Percentiles rank a stretch among this genome's conserved stretches.
These are phyloP conservation scores for Lates japonicus DNA, from an alignment of 2,797 vertebrate species.

Conservation along the genomic window DNA sequence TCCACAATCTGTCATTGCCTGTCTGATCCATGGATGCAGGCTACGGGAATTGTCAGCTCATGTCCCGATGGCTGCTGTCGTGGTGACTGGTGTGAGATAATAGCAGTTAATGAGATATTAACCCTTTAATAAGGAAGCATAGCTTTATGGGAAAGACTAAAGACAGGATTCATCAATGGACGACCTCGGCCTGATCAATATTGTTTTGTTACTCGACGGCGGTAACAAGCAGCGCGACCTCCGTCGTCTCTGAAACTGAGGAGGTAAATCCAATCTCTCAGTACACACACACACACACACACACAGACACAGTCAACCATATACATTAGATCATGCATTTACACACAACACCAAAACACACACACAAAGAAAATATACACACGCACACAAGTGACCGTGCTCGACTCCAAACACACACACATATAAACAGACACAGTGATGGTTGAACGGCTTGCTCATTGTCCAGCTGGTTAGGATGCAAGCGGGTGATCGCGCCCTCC, in stretches of 20 bases:
- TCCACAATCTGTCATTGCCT: conserved; percentile 74
- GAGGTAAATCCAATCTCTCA: conserved; percentile 53
- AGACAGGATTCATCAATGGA: conserved; percentile 40
- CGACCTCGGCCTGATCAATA: conserved; percentile 65
- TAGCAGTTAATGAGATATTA: conserved; percentile 79
- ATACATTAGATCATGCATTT: conserved; percentile 4
- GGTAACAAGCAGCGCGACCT: conserved; percentile 48
- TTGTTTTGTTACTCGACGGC: conserved; percentile 39
- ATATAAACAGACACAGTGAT: conserved; percentile 9
- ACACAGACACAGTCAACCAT: conserved; percentile 8
- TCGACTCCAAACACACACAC: conserved; percentile 19
- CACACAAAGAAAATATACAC: conserved; percentile 20
- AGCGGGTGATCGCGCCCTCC: conserved; percentile 65
- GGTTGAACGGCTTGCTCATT: conserved; percentile 52
- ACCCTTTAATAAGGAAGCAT: no score
- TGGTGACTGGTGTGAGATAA: conserved; percentile 67
- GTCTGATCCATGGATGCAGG: conserved; percentile 66
- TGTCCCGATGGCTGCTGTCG: conserved; percentile 53
- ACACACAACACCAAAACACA: conserved; percentile 20
- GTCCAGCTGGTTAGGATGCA: conserved; percentile 83
- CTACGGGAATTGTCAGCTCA: conserved; percentile 49
- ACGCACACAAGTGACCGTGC: not conserved
- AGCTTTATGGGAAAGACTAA: conserved; percentile 50
- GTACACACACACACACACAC: conserved; percentile 33
- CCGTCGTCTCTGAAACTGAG: conserved; percentile 23